Evolutionary conservation across 2,888 invertebrate genomes (phyloP), one percentile per base, ranked within the genome.

Genomic region (Conistra vaccinii): DNA sequence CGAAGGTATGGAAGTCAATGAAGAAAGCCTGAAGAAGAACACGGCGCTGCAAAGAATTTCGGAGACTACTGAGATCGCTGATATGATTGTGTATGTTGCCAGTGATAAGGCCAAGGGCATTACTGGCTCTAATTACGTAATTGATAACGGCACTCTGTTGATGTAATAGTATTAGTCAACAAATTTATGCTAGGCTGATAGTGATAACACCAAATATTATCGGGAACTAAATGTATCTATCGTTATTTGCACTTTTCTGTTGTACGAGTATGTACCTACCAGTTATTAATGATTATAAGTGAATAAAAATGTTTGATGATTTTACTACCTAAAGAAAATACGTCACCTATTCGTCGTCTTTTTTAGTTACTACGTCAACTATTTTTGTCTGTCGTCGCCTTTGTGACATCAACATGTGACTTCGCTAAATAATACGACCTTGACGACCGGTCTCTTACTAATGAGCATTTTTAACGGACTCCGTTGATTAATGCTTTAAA

Each of bases 41-140:
- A 79, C 88, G 7, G 82, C 80, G 4, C 32, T 88, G 12, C 26
- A 71, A 0, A 82, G 78, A 77, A 17, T 80, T 20, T 84, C 78
- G 10, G 85, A 86, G 42, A 12, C 78, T 10, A 39, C 12, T 10
- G 85, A 85, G n/a, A 71, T 85, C 14, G 83, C 85, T 60, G 55
- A 91, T 57, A 58, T 91, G 32, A 85, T 92, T 6, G 45, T 87
- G 26, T 90, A 85, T 66, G 45, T 91, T 29, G 90, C 91, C 0
- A 88, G 90, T 72, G 90, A 91, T 29, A 90, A 88, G 57, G 91
- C 91, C 7, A 89, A 72, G 60, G 87, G 89, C n/a, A 84, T 91
- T 1, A 92, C 91, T 26, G 91, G 92, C 3, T 87, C 90, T 2
- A 0, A 77, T 79, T 74, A 88, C 12, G 70, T 76, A 5, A 78